Base-by-base conservation (phyloP, 1,140 invertebrate species). In the Drosophila ohnishii region DNA sequence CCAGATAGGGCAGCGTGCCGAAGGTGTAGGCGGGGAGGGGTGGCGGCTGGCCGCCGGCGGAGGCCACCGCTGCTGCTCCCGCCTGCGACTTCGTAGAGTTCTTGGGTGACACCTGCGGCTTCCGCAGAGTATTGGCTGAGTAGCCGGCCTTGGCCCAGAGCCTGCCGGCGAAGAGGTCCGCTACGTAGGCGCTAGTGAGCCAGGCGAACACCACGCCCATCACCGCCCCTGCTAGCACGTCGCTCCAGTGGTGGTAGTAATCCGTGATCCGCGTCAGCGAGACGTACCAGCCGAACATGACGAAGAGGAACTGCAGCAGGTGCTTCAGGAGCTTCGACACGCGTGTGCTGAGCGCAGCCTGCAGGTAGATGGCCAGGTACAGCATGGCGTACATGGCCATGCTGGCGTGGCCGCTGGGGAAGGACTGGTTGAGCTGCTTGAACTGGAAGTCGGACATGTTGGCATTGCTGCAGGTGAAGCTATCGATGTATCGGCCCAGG, bases 161-260 rank as follows among this genome's bases (percentile, higher is more conserved):
- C 66, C 70, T 73, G 34, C 78, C 75, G 19, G 70, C 85, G 42
- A 91, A 91, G 13, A 91, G 48, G 55, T 90, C 76, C 28, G 90
- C 78, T 13, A 91, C 75, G 50, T 77, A 90, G 37, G 77, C 51
- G n/a, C 67, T 94, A 47, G 94, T 92, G 39, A 95, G 77, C 66
- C 93, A 76, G 48, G 94, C 94, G 40, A 92, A 92, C 5, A 93
- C 67, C 5, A 92, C 79, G 8, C 94, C 94, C 56, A 95, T 92
- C 8, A 80, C 48, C 39, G 92, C 92, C 5, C 94, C 94, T 34
- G 92, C 92, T 0, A 95, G 90, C 3, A 95, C 94, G 87, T 95
- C 95, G 78, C 84, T 90, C 90, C 97, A 98, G 90, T 99, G 98
- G 92, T 99, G 98, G 92, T 98, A 98, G 92, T 98, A 98, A 93